Evolutionary conservation across 2,888 invertebrate genomes (phyloP).

Genomic region (Candidula unifasciata): DNA sequence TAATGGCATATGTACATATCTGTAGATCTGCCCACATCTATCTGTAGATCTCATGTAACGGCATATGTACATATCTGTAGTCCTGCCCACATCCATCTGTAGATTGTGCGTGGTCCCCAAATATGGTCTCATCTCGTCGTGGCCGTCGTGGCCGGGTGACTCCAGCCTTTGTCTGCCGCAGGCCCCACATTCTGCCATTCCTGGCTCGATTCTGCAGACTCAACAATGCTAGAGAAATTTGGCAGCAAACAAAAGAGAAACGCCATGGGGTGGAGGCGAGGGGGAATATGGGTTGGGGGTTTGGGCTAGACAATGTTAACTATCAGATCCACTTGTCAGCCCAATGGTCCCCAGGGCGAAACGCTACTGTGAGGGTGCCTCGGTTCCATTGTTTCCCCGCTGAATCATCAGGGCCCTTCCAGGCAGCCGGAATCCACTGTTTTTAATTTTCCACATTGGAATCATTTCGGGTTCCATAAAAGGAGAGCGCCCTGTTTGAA

Average conservation of each 20-base stretch:
- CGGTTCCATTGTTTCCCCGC: background rate
- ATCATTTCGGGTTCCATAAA: background rate
- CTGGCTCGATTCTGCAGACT: no score
- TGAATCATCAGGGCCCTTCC: slow-evolving; percentile 6
- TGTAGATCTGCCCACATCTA: no score
- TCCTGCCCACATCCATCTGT: background rate
- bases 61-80: background rate
- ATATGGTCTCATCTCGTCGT: no score
- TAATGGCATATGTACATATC: no score
- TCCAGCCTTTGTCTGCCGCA: no score
- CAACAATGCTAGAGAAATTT: no score
- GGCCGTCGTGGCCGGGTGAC: no score
- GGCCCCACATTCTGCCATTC: no score
- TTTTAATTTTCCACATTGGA: slow-evolving; percentile 16
- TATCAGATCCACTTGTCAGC: background rate
- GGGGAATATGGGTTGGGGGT: background rate
- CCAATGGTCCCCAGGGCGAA: background rate
- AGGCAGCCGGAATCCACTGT: background rate
- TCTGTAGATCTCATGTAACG: no score
- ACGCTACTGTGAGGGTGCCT: background rate
- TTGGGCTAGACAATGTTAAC: background rate
- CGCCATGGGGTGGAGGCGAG: background rate
- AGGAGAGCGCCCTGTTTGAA: no score
- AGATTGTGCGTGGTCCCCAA: background rate
- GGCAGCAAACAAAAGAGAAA: no score